Conservation (phyloP, 2,888 invertebrate genomes). For the Neuroscelio doddi region DNA sequence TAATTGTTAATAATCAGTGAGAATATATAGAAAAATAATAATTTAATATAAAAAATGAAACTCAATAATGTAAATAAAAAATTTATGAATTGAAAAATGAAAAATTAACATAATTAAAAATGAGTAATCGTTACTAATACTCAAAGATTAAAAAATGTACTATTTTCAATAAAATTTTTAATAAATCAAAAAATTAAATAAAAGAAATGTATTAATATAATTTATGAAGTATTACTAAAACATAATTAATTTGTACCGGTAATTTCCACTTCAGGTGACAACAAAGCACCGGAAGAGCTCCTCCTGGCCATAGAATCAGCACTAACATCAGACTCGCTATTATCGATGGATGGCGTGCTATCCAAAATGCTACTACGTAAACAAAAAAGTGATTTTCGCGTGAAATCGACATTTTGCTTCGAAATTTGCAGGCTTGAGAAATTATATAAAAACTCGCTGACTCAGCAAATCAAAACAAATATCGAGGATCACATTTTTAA, state of each 20-base stretch:
- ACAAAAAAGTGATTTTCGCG: background rate
- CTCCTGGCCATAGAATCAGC: slow-evolving; percentile 78
- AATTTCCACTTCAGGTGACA: slow-evolving; percentile 84
- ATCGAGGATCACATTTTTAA: too few relatives aligned
- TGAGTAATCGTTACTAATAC: too few relatives aligned
- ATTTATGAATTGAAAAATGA: too few relatives aligned
- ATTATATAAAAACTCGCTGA: too few relatives aligned
- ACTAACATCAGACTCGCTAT: slow-evolving; percentile 73
- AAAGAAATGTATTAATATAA: too few relatives aligned
- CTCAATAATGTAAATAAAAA: too few relatives aligned
- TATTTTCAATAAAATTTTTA: background rate
- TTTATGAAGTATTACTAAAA: slow-evolving; percentile 9
- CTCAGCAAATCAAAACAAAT: too few relatives aligned
- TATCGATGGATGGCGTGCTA: slow-evolving; percentile 81
- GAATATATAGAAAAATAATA: too few relatives aligned
- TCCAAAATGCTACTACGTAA: slow-evolving; percentile 75
- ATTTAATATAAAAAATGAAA: too few relatives aligned
- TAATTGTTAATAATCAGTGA: too few relatives aligned
- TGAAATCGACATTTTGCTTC: background rate
- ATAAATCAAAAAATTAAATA: slow-evolving; percentile 6
- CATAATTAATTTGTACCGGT: slow-evolving; percentile 57
- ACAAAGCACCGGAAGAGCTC: slow-evolving; percentile 86
- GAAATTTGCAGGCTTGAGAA: too few relatives aligned
- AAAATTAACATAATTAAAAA: too few relatives aligned
- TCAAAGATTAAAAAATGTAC: background rate